Conservation (phyloP, 2,113 vertebrate genomes). For the Elephas maximus region DNA sequence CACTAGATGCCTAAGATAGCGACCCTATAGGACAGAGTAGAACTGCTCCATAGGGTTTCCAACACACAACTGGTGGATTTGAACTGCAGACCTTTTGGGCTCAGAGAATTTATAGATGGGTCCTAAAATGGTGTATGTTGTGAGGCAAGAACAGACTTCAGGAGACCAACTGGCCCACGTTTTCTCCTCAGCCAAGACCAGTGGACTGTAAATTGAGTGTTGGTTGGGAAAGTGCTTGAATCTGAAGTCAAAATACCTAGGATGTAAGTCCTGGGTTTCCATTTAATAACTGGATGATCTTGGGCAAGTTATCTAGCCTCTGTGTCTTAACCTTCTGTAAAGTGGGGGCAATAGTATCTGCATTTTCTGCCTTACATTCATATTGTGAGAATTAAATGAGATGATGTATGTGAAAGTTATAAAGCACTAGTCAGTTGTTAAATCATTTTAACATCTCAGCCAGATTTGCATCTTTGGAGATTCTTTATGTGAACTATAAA, state of each 20-base stretch:
- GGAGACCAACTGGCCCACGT: background rate
- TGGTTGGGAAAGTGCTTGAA: constrained; percentile 56
- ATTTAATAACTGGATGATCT: constrained; percentile 43
- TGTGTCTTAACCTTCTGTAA: constrained; percentile 33
- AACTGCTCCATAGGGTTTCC: too few relatives aligned
- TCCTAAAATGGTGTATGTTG: constrained; percentile 3
- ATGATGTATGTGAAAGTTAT: background rate
- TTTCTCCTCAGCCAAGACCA: constrained; percentile 1
- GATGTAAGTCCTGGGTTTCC: background rate
- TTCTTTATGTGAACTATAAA: constrained; percentile 49
- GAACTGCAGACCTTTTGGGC: too few relatives aligned
- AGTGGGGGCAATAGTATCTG: constrained; percentile 28
- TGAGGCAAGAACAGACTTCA: constrained; percentile 60
- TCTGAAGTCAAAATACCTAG: constrained; percentile 34
- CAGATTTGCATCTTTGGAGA: constrained; percentile 52
- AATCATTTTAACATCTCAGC: constrained; percentile 50
- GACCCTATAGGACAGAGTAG: too few relatives aligned
- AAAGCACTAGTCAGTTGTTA: constrained; percentile 33
- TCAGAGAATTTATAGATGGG: background rate
- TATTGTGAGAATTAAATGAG: constrained; percentile 60
- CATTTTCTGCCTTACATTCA: background rate
- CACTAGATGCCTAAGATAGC: too few relatives aligned
- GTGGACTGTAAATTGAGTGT: constrained; percentile 31
- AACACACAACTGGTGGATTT: too few relatives aligned
- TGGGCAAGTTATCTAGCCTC: constrained; percentile 25